Percentiles rank a stretch among this genome's conserved stretches.
These are phyloP conservation scores for Macrosiphum euphorbiae DNA, from an alignment of 2,888 invertebrate genomes.

Conservation along the genomic window DNA sequence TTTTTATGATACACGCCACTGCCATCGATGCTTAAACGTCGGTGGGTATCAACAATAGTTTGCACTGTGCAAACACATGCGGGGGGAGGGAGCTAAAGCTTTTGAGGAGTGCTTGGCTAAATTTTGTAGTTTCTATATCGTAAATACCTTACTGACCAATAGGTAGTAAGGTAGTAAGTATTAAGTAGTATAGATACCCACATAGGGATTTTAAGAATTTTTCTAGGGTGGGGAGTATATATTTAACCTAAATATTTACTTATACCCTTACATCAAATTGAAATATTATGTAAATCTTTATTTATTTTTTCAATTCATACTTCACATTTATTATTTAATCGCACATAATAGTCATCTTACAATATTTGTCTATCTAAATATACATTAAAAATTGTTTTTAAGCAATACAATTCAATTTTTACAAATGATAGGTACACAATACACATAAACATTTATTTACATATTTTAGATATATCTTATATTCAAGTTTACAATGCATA, in stretches of 20 bases:
- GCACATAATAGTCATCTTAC: neutral
- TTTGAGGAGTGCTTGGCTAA: too few relatives aligned
- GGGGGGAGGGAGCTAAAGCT: too few relatives aligned
- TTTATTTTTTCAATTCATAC: neutral
- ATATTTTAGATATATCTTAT: neutral
- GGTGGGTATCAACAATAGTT: too few relatives aligned
- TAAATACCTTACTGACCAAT: too few relatives aligned
- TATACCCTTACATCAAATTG: neutral
- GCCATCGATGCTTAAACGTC: too few relatives aligned
- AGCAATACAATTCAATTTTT: conserved; percentile 9
- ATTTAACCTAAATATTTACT: neutral
- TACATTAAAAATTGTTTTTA: neutral
- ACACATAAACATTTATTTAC: neutral
- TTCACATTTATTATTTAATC: neutral
- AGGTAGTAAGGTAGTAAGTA: too few relatives aligned
- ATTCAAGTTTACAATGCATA: conserved; percentile 7
- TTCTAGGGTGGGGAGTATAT: too few relatives aligned
- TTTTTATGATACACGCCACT: too few relatives aligned
- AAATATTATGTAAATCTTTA: neutral
- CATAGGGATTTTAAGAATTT: too few relatives aligned
- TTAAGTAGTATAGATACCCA: too few relatives aligned
- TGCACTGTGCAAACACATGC: too few relatives aligned
- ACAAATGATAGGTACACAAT: conserved; percentile 5
- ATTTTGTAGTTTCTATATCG: too few relatives aligned
- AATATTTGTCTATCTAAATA: conserved; percentile 13